Evolutionary conservation across 2,888 invertebrate genomes (phyloP), one percentile per base, ranked within the genome.

Genomic region (Perdita meconis): DNA sequence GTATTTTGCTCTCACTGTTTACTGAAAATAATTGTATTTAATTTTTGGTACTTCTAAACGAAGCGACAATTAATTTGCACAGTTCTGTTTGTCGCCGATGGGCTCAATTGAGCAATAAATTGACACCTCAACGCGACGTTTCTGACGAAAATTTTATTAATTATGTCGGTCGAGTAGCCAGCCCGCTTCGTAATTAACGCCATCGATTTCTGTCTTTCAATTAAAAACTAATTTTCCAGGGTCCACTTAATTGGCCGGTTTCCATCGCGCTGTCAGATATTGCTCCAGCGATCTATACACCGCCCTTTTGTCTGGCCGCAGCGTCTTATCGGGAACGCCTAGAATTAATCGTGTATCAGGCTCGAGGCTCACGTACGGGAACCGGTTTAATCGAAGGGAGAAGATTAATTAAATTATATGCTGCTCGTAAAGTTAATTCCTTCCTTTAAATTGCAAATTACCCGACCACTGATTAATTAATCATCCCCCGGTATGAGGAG

Each of bases 221-320:
- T 88, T 88, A 88, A 88, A 87, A 86, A 84, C 80, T 80, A 86
- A 88, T 88, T 88, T 88, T 38, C 63, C 65, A 77, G 84, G 82
- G 81, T 83, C 82, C 80, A 80, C 80, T 86, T 87, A 88, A 88
- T 88, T 88, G 83, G 74, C 69, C 73, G 70, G 79, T 78, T 84
- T 81, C 71, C 76, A 78, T 72, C 84, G 77, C 65, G 70, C 66
- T 60, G 84, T 26, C 65, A 74, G 77, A 79, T 85, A 85, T 85
- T 85, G 79, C 85, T 70, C 67, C 59, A 68, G 19, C 81, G 66
- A 68, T 50, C 76, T 83, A 71, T 68, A 74, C 71, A 73, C 77
- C 71, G 70, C 77, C 84, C 85, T 81, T 84, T 82, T 85, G 84
- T 85, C 83, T 77, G 74, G 60, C 70, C 74, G 84, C 74, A 73